Evolutionary conservation across 2,797 vertebrate genomes (phyloP).

Genomic region (Labroides dimidiatus): DNA sequence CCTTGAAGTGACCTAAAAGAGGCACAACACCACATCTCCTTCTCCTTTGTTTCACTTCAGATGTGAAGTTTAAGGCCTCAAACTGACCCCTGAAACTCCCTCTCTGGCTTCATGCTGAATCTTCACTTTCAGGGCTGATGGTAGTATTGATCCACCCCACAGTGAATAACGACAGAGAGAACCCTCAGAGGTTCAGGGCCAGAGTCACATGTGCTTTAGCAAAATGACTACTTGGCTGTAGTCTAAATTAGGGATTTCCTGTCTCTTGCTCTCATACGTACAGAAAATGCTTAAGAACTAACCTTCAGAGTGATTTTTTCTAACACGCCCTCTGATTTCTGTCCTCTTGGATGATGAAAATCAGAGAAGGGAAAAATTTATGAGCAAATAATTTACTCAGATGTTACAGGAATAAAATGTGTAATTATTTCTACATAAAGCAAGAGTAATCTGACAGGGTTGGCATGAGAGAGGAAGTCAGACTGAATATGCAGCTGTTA

Average conservation of each 20-base stretch:
- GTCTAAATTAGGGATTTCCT: too few relatives aligned
- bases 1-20: slow-evolving; percentile 54
- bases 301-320: too few relatives aligned
- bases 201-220: too few relatives aligned
- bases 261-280: too few relatives aligned
- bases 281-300: too few relatives aligned
- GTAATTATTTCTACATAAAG: slow-evolving; percentile 42
- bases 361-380: background rate
- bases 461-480: slow-evolving; percentile 49
- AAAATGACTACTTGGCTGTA: too few relatives aligned
- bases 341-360: slow-evolving; percentile 3
- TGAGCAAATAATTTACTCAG: background rate
- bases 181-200: too few relatives aligned
- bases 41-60: slow-evolving; percentile 32
- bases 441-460: slow-evolving; percentile 36
- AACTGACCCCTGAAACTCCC: background rate
- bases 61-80: slow-evolving; percentile 4
- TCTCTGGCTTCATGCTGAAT: background rate
- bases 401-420: slow-evolving; percentile 33
- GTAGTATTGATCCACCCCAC: background rate
- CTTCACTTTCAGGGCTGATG: slow-evolving; percentile 2
- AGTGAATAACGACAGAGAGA: too few relatives aligned
- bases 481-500: slow-evolving; percentile 66
- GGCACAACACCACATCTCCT: slow-evolving; percentile 28
- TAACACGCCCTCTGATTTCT: background rate